A percentile compares a stretch with the other conserved stretches of the same genome.
Evolutionary conservation across 1,140 invertebrate genomes (phyloP).

Genomic region (Oscheius sp.): DNA sequence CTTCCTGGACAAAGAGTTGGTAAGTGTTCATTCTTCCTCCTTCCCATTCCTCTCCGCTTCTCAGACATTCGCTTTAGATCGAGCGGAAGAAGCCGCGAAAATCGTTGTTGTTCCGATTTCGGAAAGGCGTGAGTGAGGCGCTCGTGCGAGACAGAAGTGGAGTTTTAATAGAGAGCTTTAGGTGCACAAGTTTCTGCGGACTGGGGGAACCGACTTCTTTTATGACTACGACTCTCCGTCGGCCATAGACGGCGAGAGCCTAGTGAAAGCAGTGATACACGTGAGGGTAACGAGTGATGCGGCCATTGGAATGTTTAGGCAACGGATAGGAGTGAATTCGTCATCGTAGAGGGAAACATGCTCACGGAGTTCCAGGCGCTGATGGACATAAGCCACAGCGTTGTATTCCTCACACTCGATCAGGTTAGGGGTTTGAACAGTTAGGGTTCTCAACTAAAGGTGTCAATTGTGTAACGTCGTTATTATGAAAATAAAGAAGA

Average conservation of each 20-base stretch:
- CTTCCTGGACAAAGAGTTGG: conserved; percentile 17
- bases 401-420: conserved; percentile 40
- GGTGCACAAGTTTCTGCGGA: neutral
- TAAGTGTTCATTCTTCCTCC: neutral
- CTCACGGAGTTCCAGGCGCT: conserved; percentile 38
- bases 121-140: too few relatives aligned
- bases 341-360: conserved; percentile 46
- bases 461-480: neutral
- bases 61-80: too few relatives aligned
- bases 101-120: too few relatives aligned
- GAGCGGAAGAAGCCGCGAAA: too few relatives aligned
- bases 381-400: conserved; percentile 11
- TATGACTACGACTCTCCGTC: conserved; percentile 31
- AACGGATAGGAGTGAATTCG: conserved; percentile 13
- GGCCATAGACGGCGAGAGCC: neutral
- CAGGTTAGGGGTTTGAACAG: conserved; percentile 8
- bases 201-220: conserved; percentile 16
- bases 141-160: too few relatives aligned
- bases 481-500: neutral
- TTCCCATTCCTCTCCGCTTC: too few relatives aligned
- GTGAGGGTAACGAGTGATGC: conserved; percentile 18
- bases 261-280: conserved; percentile 3
- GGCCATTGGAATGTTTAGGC: conserved; percentile 10
- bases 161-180: too few relatives aligned
- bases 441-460: neutral